Percentiles rank a stretch among this genome's conserved stretches.
Evolutionary conservation across 2,797 vertebrate species (phyloP).

Genomic region (Neomorphus geoffroyi): DNA sequence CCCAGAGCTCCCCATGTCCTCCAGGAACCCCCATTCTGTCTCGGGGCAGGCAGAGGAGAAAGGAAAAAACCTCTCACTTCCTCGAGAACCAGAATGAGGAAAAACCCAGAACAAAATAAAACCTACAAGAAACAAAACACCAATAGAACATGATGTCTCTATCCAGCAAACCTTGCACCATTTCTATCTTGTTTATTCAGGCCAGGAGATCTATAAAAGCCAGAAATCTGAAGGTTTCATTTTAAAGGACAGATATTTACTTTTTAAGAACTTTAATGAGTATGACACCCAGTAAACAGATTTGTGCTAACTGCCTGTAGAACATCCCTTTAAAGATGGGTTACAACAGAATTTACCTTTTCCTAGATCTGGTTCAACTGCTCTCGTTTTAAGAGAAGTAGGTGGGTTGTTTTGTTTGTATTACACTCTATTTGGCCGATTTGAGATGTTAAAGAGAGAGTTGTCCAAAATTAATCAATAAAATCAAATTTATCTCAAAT

Average conservation of each 20-base stretch:
- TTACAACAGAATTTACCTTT: not conserved
- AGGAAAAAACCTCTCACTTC: too few species aligned
- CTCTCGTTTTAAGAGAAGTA: not conserved
- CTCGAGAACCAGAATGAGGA: not conserved
- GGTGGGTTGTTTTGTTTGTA: not conserved
- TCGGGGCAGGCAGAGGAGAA: not conserved
- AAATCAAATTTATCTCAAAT: not conserved
- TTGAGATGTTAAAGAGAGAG: not conserved
- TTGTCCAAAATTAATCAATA: not conserved
- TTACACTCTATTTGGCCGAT: not conserved
- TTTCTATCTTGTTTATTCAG: not conserved
- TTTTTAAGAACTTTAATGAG: not conserved
- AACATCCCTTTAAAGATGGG: not conserved
- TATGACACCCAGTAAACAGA: not conserved
- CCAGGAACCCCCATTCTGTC: too few species aligned
- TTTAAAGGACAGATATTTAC: not conserved
- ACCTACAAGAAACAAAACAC: too few species aligned
- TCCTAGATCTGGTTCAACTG: not conserved
- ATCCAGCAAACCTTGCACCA: not conserved
- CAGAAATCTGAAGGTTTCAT: not conserved
- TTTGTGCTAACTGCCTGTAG: not conserved
- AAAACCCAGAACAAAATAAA: not conserved
- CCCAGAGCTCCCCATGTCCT: fast-evolving
- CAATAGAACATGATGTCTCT: not conserved
- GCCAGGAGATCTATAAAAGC: not conserved